These are phyloP conservation scores for Morbakka virulenta DNA, from an alignment of 30 jellyfish, hydroid and myxozoan species.

Conservation along the genomic window DNA sequence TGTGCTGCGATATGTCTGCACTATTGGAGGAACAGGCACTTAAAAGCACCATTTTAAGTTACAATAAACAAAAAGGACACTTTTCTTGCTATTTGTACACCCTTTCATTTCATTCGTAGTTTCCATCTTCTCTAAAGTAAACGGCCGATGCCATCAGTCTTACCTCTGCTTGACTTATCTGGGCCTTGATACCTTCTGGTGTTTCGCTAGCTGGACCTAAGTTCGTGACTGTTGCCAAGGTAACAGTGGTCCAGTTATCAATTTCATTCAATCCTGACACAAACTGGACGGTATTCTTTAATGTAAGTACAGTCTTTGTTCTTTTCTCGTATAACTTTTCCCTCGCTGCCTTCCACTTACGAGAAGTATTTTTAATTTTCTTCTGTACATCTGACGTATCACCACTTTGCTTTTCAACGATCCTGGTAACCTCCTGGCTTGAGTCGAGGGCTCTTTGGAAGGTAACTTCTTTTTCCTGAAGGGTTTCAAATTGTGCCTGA, in stretches of 20 bases:
- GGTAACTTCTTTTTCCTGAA: slow-evolving; percentile 57
- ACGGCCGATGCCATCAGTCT: no score
- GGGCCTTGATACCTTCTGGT: slow-evolving; percentile 56
- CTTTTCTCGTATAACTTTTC: slow-evolving; percentile 55
- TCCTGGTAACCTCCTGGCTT: slow-evolving; percentile 60
- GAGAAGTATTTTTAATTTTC: slow-evolving; percentile 41
- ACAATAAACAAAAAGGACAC: no score
- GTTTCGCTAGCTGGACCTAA: slow-evolving; percentile 56
- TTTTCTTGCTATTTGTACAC: no score
- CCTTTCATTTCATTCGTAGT: no score
- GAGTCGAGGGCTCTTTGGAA: slow-evolving; percentile 51
- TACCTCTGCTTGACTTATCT: slow-evolving; percentile 70
- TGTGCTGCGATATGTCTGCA: no score
- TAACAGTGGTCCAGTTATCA: slow-evolving; percentile 76
- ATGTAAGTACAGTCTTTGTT: slow-evolving; percentile 36
- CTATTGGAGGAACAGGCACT: no score
- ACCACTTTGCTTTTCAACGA: slow-evolving; percentile 62
- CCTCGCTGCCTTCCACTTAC: slow-evolving; percentile 50
- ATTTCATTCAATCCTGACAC: slow-evolving; percentile 47
- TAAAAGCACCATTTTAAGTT: no score
- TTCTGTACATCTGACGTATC: slow-evolving; percentile 44
- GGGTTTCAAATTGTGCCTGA: slow-evolving; percentile 42
- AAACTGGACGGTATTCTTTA: slow-evolving; percentile 63
- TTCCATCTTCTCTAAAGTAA: no score
- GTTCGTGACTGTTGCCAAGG: slow-evolving; percentile 55